Conservation (phyloP, 2,888 invertebrate species). For the Cataglyphis livida region DNA sequence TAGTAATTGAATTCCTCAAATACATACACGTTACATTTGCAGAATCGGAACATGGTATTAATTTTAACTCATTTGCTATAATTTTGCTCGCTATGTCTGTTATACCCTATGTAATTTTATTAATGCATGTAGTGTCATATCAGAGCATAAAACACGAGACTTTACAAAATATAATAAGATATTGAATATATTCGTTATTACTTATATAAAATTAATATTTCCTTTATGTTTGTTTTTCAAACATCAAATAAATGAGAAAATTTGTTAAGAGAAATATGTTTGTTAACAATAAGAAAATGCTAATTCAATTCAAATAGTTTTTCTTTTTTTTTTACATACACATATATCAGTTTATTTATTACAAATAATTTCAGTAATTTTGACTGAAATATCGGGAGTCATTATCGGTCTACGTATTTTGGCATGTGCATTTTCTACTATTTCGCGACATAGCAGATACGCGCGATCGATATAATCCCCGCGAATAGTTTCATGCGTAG, state of each 20-base stretch:
- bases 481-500: conserved; percentile 68
- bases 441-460: conserved; percentile 26
- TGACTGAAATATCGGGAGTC: not conserved
- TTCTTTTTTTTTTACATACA: not conserved
- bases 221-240: not conserved
- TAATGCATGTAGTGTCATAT: conserved; percentile 38
- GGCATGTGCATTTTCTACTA: conserved; percentile 3
- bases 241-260: not conserved
- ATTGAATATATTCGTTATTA: not conserved
- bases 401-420: not conserved
- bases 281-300: not conserved
- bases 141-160: not conserved
- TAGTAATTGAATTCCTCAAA: conserved; percentile 21
- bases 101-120: not conserved
- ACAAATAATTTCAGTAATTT: conserved; percentile 49
- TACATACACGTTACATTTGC: not conserved
- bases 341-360: not conserved
- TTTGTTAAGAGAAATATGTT: not conserved
- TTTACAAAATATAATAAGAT: conserved; percentile 42
- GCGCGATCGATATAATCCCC: conserved; percentile 65
- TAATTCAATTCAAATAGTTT: not conserved
- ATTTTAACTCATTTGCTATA: not conserved
- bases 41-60: not conserved
- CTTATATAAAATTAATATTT: not conserved
- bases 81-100: not conserved